A percentile compares a stretch with the other conserved stretches of the same genome.
These are phyloP conservation scores for Drosophila dunni DNA, from an alignment of 1,140 invertebrate genomes.

Conservation along the genomic window DNA sequence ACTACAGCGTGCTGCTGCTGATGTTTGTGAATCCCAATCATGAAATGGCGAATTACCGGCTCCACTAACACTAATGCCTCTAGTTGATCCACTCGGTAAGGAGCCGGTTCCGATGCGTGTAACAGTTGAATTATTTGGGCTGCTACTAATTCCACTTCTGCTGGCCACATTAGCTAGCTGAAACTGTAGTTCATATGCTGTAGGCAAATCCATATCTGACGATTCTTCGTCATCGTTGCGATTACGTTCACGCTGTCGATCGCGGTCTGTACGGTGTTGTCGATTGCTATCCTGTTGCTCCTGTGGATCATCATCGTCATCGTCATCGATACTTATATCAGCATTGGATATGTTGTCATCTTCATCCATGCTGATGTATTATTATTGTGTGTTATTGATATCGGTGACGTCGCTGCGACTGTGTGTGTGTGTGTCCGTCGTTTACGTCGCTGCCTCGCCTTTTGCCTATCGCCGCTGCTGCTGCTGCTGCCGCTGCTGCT, in stretches of 20 bases:
- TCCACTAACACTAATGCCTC: background rate
- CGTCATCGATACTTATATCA: conserved; percentile 77
- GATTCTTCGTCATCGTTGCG: conserved; percentile 33
- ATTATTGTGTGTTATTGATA: conserved; percentile 42
- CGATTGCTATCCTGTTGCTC: conserved; percentile 3
- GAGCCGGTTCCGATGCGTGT: conserved; percentile 9
- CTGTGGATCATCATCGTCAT: conserved; percentile 41
- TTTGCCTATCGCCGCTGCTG: conserved; percentile 17
- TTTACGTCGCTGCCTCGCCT: background rate
- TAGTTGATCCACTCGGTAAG: background rate
- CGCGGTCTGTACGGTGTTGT: background rate
- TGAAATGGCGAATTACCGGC: conserved; percentile 62
- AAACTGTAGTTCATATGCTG: conserved; percentile 56
- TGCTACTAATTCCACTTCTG: background rate
- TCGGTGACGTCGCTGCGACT: conserved; percentile 67
- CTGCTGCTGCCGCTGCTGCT: background rate
- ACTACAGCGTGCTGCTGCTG: background rate
- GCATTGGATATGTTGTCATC: conserved; percentile 79
- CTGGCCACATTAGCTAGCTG: conserved; percentile 45
- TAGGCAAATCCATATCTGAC: conserved; percentile 59
- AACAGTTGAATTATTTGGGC: background rate
- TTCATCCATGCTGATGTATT: conserved; percentile 69
- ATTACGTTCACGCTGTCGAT: conserved; percentile 12
- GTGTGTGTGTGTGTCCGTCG: background rate
- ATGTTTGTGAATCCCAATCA: conserved; percentile 57